Percentiles rank a stretch among this genome's conserved stretches.
Conservation (phyloP, 2,797 vertebrate genomes). For the Agapornis canus region DNA sequence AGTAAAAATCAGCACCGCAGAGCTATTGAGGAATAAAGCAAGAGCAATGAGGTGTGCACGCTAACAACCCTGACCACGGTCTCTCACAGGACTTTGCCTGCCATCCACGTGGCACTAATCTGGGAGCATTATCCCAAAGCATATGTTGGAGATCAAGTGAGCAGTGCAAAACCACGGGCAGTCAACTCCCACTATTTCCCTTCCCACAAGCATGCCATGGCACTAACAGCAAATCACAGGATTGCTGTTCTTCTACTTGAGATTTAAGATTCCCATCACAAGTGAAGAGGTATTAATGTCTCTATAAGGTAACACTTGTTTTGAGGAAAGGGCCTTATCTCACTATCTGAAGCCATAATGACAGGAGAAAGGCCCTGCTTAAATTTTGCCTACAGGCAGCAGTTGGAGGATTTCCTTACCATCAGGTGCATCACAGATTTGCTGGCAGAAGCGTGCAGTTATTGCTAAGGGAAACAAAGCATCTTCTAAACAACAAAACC, state of each 20-base stretch:
- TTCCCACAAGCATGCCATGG: not conserved
- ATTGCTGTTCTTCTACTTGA: not conserved
- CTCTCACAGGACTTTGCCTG: not conserved
- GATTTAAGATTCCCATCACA: not conserved
- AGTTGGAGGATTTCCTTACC: not conserved
- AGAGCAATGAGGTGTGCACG: not conserved
- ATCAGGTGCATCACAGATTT: not conserved
- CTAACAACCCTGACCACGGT: not conserved
- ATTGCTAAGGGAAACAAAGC: not conserved
- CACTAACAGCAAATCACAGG: not conserved
- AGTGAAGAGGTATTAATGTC: not conserved
- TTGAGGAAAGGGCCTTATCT: not conserved
- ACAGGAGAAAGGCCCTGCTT: not conserved
- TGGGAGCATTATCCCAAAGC: not conserved
- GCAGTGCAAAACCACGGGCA: accelerated
- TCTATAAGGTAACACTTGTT: not conserved
- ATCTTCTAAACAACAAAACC: not conserved
- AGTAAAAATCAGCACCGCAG: not conserved
- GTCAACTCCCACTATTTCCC: accelerated
- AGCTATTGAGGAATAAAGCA: not conserved
- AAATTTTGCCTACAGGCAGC: not conserved
- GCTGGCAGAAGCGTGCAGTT: not conserved
- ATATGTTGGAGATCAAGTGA: not conserved
- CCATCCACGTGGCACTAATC: not conserved
- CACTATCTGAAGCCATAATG: not conserved